Evolutionary conservation across 2,113 vertebrate species (phyloP).

Genomic region (Axis porcinus): DNA sequence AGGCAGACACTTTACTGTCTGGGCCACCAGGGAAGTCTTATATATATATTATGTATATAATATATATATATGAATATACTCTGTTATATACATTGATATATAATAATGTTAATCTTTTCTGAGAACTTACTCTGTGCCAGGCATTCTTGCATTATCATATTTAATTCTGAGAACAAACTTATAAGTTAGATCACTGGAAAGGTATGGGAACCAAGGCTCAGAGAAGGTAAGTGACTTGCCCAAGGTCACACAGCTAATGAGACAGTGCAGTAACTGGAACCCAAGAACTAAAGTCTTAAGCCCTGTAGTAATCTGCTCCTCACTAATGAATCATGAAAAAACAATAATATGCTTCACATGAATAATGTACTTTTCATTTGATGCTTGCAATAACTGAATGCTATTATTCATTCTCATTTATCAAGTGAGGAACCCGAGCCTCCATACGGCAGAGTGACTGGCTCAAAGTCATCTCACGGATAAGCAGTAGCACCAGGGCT

Average conservation of each 20-base stretch:
- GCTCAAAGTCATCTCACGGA: background rate
- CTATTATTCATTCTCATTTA: background rate
- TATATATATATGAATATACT: background rate
- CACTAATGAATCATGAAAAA: background rate
- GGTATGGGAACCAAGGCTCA: background rate
- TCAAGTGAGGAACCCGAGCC: background rate
- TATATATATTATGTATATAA: background rate
- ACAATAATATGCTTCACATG: background rate
- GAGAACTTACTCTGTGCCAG: background rate
- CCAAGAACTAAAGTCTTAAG: background rate
- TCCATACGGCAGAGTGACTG: background rate
- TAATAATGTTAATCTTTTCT: background rate
- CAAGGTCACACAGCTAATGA: background rate
- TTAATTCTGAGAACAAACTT: slow-evolving; percentile 6
- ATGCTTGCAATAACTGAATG: background rate
- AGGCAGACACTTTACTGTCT: background rate
- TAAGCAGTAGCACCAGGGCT: background rate
- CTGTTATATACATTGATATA: background rate
- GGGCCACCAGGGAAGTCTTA: background rate
- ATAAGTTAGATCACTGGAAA: background rate
- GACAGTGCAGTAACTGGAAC: background rate
- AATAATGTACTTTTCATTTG: background rate
- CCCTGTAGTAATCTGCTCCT: background rate
- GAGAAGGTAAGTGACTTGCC: background rate
- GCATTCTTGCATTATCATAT: background rate